Conservation (phyloP, 2,797 vertebrate species). For the Choloepus didactylus region DNA sequence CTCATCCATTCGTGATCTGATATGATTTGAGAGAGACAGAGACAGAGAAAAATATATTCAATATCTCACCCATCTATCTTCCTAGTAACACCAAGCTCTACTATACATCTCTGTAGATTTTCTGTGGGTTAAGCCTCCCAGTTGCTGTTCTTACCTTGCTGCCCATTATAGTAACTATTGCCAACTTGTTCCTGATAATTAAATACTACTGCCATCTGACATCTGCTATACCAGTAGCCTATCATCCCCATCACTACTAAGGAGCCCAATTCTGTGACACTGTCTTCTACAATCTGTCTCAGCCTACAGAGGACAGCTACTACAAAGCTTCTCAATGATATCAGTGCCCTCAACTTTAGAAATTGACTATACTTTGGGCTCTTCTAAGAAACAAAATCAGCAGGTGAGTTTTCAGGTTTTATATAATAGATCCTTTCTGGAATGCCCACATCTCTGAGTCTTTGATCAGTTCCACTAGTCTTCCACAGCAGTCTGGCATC, state of each 20-base stretch:
- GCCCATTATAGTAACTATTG: not conserved
- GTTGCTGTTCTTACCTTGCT: not conserved
- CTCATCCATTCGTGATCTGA: not conserved
- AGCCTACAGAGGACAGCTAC: not conserved
- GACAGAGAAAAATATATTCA: too few relatives aligned
- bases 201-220: not conserved
- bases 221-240: not conserved
- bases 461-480: not conserved
- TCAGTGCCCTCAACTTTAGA: not conserved
- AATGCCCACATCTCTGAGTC: not conserved
- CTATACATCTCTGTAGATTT: not conserved
- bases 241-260: not conserved
- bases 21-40: not conserved
- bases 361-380: not conserved
- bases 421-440: not conserved
- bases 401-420: not conserved
- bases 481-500: not conserved
- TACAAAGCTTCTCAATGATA: not conserved
- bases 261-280: not conserved
- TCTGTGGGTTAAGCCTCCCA: not conserved
- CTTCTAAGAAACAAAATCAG: constrained; percentile 19
- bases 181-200: not conserved
- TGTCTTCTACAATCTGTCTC: not conserved
- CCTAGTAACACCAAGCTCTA: not conserved
- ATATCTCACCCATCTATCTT: not conserved